Base-by-base conservation (phyloP, 2,888 invertebrate species). In the Drosophila sordidapex region DNA sequence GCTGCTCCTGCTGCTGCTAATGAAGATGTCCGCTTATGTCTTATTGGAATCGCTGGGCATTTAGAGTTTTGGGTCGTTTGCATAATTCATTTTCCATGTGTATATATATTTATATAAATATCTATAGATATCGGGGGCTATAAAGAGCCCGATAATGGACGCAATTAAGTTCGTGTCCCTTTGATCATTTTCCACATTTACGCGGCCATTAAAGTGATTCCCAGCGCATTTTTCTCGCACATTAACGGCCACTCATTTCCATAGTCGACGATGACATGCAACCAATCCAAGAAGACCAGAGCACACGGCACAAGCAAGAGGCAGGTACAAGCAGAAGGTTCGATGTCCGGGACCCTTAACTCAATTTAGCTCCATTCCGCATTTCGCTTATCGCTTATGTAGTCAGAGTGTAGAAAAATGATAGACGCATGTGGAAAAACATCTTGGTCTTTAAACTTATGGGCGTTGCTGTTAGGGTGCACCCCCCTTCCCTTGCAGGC, bases 151-250 rank as follows among this genome's bases (percentile, higher is more conserved):
- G 89, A 90, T 89, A 89, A 90, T 82, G 81, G 76, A 80, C 73
- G 83, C 90, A 87, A 90, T 90, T 89, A 89, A 89, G 90, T 90
- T 87, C 90, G 90, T 89, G 89, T 89, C 90, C 76, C 88, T 83
- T 77, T 77, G 89, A 89, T 89, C 87, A 90, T 89, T 87, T 86
- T 80, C 76, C 79, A 89, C 88, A 87, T 89, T 89, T 82, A 83
- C 75, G 90, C 81, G 83, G 79, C 90, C 89, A 87, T 87, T 90
- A 87, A 87, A 79, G 70, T 76, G 89, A 89, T 89, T 84, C 87
- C 78, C 76, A 65, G 60, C 73, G 84, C 89, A 89, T 86, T 87
- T 78, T 69, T 83, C 84, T 75, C 74, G 70, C 81, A 74, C 77
- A 72, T 73, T 82, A 81, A 78, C 68, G 49, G 60, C 56, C 73